phyloP scores from a whole-genome alignment of 92 coral and sea anemone species.

The Plumapathes pennacea region DNA sequence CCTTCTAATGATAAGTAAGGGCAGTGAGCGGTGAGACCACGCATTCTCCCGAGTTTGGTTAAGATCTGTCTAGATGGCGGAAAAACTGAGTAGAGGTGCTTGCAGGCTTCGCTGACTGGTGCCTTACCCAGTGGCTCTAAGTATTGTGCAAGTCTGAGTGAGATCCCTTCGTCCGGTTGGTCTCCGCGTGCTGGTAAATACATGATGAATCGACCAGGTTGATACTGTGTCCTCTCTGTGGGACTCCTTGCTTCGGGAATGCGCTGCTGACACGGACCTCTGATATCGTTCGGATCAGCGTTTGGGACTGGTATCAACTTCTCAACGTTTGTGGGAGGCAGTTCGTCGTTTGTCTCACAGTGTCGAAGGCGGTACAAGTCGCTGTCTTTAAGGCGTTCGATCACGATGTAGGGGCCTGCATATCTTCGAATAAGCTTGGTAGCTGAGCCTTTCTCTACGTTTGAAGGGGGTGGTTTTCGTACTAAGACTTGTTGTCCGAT shows the following conservation, averaged over 20 bases:
- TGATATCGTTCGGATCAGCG: slow-evolving; percentile 7
- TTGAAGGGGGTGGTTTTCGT: slow-evolving; percentile 28
- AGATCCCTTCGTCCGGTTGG: slow-evolving; percentile 14
- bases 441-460: slow-evolving; percentile 9
- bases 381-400: slow-evolving; percentile 11
- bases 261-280: not conserved
- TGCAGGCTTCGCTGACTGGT: slow-evolving; percentile 13
- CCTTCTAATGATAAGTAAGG: not conserved
- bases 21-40: slow-evolving; percentile 14
- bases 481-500: slow-evolving; percentile 24
- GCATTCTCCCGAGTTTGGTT: not conserved
- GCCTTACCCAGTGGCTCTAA: not conserved
- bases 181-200: not conserved
- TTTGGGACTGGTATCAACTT: slow-evolving; percentile 24
- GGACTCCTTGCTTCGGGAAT: not conserved
- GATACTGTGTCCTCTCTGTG: not conserved
- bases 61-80: slow-evolving; percentile 1
- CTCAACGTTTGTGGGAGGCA: slow-evolving; percentile 23
- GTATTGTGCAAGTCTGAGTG: slow-evolving; percentile 13
- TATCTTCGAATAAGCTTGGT: slow-evolving; percentile 13
- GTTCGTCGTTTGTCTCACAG: not conserved
- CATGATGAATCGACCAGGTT: slow-evolving; percentile 1
- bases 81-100: slow-evolving; percentile 14
- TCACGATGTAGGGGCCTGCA: slow-evolving; percentile 16
- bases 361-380: slow-evolving; percentile 16